Percentiles rank a stretch among this genome's conserved stretches.
Conservation (phyloP, 2,797 vertebrate genomes). For the Pseudomugil gertrudae region DNA sequence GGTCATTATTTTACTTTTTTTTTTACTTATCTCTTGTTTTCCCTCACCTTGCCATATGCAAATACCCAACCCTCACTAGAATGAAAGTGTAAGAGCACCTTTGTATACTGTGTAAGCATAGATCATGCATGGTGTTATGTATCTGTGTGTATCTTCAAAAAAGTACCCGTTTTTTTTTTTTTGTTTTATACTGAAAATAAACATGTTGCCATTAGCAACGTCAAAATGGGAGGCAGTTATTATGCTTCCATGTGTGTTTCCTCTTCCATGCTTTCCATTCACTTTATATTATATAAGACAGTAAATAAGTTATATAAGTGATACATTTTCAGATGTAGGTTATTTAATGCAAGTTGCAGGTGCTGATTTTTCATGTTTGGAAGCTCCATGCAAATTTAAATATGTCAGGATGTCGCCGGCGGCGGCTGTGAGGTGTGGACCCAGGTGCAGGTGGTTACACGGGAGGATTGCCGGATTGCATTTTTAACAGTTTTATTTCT, state of each 20-base stretch:
- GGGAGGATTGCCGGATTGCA: no score
- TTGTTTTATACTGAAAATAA: slow-evolving; percentile 34
- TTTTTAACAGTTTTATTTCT: no score
- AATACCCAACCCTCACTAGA: not conserved
- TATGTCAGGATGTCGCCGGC: no score
- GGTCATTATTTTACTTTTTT: not conserved
- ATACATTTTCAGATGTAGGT: not conserved
- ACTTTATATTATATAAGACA: not conserved
- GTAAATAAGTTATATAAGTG: not conserved
- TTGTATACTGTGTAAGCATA: slow-evolving; percentile 18
- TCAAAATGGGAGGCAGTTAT: slow-evolving; percentile 14
- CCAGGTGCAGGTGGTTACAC: no score
- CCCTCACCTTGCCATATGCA: not conserved
- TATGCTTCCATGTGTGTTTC: slow-evolving; percentile 13
- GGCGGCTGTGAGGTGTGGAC: no score
- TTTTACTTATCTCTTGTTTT: slow-evolving; percentile 3
- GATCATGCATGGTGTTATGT: slow-evolving; percentile 2
- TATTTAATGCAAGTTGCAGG: not conserved
- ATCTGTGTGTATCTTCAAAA: not conserved
- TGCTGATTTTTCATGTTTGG: not conserved
- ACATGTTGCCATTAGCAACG: slow-evolving; percentile 62
- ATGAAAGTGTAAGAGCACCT: slow-evolving; percentile 9
- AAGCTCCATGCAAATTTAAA: not conserved
- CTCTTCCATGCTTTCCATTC: not conserved
- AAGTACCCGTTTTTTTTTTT: slow-evolving; percentile 33